A percentile compares a stretch with the other conserved stretches of the same genome.
Evolutionary conservation across 2,113 vertebrate genomes (phyloP).

Genomic region (Seriola rivoliana): DNA sequence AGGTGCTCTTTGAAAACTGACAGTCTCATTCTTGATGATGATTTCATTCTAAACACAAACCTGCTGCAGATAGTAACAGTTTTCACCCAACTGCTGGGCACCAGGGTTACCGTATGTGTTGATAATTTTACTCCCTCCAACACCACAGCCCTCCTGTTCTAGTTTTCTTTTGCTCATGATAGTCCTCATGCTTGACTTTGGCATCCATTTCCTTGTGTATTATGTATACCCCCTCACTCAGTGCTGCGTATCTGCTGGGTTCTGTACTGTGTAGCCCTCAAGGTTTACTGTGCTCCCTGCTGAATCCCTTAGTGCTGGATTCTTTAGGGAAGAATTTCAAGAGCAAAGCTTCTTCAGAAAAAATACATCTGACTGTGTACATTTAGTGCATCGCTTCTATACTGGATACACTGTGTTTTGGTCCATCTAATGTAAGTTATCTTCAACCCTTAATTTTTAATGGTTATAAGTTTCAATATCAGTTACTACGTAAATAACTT

Average conservation of each 20-base stretch:
- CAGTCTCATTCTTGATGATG: background rate
- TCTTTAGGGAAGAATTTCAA: conserved; percentile 5
- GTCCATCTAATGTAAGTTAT: background rate
- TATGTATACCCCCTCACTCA: conserved; percentile 3
- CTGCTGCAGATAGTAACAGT: conserved; percentile 5
- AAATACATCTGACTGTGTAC: background rate
- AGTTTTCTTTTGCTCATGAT: conserved; percentile 7
- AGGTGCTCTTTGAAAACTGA: conserved; percentile 17
- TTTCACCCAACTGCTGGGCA: background rate
- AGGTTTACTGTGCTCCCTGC: conserved; percentile 18
- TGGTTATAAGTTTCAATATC: background rate
- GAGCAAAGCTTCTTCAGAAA: background rate
- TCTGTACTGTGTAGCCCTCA: conserved; percentile 9
- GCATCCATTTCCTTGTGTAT: conserved; percentile 35
- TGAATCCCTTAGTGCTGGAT: conserved; percentile 14
- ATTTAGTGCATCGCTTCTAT: background rate
- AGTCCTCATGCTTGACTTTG: conserved; percentile 8
- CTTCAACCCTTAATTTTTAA: background rate
- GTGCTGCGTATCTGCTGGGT: conserved; percentile 15
- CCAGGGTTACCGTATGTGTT: background rate
- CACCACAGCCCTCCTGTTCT: conserved; percentile 20
- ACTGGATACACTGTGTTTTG: background rate
- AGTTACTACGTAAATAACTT: too few species aligned
- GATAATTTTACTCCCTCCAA: conserved; percentile 14
- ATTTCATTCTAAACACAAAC: conserved; percentile 2